Evolutionary conservation across 2,888 invertebrate genomes (phyloP), one percentile per base, ranked within the genome.

Genomic region (Hydroisotoma schaefferi): DNA sequence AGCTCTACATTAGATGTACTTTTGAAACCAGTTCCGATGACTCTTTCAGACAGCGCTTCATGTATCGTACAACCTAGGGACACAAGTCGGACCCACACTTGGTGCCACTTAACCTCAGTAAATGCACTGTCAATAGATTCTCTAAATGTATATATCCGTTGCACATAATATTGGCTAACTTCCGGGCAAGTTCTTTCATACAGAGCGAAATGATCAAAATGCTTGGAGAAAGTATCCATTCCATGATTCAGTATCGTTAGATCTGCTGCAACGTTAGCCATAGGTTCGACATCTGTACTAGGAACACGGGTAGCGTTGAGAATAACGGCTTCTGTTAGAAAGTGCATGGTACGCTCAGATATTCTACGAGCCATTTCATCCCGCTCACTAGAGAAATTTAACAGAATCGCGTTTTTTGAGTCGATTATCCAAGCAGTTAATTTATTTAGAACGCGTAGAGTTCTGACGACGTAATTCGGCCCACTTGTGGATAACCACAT

Each of bases 61-160:
- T 63, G 61, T 6, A 59, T 48, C 5, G 51, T 23, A 28, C 59
- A 49, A 23, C 59, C 60, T 18, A 63, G 22, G 8, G 60, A 48
- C 22, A 65, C 48, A 2, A 68, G 61, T 22, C 70, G 51, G 27
- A 70, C 44, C 70, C 70, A 70, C 10, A 55, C 57, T 58, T 70
- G 68, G 15, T 55, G 26, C 54, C 59, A 57, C 28, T 66, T 64
- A 1, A 59, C 10, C 37, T 64, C 48, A 10, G 48, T 22, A 8
- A 51, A 4, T n/a, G 46, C 48, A 40, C 51, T 18, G 38, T 55
- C 15, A 8, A 59, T 49, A 18, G 23, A 26, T 3, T 4, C 27
- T 27, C 6, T 2, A 26, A 12, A 18, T 3, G 49, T n/a, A 33
- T 25, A 15, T 8, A 70, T 22, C 51, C 62, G 54, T 12, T 55